These are phyloP conservation scores for Tursiops truncatus DNA, from an alignment of 2,113 vertebrate species.

Conservation along the genomic window DNA sequence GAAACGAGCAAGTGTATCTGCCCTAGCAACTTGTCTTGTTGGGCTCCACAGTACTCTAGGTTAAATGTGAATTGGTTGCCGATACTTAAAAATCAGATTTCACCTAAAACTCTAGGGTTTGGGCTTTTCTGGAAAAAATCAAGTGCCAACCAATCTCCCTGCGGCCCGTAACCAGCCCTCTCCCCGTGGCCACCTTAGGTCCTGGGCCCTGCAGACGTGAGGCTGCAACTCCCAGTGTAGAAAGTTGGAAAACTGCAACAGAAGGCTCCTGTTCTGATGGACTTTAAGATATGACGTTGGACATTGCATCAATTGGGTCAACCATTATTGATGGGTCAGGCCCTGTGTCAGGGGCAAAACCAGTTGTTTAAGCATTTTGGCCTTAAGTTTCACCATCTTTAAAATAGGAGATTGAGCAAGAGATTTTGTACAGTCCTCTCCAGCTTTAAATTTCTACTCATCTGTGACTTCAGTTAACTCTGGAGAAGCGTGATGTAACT, in stretches of 20 bases:
- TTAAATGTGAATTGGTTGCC: neutral
- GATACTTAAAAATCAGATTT: neutral
- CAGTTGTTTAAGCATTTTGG: neutral
- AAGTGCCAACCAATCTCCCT: neutral
- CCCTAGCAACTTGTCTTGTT: neutral
- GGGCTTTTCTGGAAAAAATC: neutral
- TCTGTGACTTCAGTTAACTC: neutral
- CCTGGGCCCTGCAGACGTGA: neutral
- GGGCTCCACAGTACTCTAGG: neutral
- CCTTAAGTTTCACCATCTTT: neutral
- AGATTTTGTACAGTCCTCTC: neutral
- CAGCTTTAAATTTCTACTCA: neutral
- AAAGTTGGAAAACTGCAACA: neutral
- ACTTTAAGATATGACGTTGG: neutral
- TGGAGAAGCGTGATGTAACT: neutral
- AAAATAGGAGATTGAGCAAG: neutral
- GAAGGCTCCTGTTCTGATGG: neutral
- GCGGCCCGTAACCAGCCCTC: neutral
- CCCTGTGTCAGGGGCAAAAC: neutral
- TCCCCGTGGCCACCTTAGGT: neutral
- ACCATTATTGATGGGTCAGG: neutral
- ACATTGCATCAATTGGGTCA: neutral
- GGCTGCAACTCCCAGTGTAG: neutral
- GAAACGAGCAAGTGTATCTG: neutral
- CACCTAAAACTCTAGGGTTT: neutral